These are phyloP conservation scores for Babyrousa celebensis DNA, from an alignment of 2,797 vertebrate genomes.

Conservation along the genomic window DNA sequence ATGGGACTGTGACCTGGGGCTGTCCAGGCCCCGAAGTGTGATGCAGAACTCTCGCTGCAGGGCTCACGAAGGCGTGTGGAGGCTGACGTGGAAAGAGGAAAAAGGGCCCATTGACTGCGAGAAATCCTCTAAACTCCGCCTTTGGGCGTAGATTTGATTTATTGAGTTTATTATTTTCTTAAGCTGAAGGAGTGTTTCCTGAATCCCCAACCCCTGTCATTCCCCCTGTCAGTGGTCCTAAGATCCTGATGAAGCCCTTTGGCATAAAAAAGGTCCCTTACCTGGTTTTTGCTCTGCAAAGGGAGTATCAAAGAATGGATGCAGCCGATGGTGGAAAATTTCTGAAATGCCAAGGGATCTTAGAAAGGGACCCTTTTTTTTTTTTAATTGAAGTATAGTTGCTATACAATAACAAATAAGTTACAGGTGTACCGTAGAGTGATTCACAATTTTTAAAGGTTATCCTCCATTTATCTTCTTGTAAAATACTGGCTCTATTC, in stretches of 20 bases:
- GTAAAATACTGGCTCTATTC: background rate
- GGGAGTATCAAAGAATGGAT: fast-evolving
- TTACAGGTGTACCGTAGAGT: background rate
- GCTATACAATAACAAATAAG: background rate
- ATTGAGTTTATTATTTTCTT: background rate
- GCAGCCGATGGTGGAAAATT: background rate
- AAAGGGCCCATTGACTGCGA: background rate
- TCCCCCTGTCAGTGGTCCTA: background rate
- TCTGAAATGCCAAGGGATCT: background rate
- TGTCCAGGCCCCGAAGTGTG: background rate
- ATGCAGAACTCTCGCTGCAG: background rate
- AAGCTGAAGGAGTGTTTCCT: background rate
- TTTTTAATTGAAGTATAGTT: background rate
- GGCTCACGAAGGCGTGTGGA: background rate
- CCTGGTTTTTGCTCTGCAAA: background rate
- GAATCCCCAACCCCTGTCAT: too few relatives aligned
- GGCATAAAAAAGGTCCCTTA: background rate
- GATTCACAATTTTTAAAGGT: too few relatives aligned
- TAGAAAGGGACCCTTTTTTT: background rate
- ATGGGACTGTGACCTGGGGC: too few relatives aligned
- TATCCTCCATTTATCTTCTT: too few relatives aligned
- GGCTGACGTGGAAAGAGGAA: background rate
- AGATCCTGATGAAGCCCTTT: background rate
- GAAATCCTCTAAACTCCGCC: background rate
- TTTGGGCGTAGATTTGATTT: background rate